A percentile compares a stretch with the other conserved stretches of the same genome.
Conservation (phyloP, 2,113 vertebrate genomes). For the Procavia capensis region DNA sequence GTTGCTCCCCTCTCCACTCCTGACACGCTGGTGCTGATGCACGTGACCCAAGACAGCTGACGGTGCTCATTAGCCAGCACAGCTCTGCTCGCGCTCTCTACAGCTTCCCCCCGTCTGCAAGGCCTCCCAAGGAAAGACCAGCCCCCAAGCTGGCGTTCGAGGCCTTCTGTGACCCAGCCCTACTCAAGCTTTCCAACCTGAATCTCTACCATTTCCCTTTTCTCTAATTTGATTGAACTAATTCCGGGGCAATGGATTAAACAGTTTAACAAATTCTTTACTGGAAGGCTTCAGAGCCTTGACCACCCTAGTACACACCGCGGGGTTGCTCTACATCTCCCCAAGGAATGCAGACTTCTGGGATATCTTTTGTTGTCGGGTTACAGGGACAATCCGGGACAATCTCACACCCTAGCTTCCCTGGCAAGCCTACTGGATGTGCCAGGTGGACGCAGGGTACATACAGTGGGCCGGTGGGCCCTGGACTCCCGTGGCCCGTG, state of each 20-base stretch:
- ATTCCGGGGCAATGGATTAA: not conserved
- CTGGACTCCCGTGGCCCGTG: not conserved
- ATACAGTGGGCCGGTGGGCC: not conserved
- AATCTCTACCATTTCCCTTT: not conserved
- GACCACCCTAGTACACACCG: not conserved
- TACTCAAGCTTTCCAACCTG: not conserved
- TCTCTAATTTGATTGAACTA: not conserved
- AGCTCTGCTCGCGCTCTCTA: not conserved
- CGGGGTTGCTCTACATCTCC: not conserved
- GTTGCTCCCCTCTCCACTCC: no score
- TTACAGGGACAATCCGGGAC: not conserved
- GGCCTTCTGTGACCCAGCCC: not conserved
- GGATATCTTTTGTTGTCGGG: not conserved
- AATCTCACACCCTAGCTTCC: not conserved
- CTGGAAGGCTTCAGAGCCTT: not conserved
- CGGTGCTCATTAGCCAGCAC: no score
- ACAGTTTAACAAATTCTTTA: not conserved
- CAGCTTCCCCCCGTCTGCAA: not conserved
- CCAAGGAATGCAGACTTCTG: not conserved
- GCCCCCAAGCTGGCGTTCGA: not conserved
- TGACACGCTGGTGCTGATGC: fast-evolving
- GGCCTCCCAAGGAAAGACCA: not conserved
- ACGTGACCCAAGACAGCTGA: not conserved
- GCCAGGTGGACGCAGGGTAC: not conserved
- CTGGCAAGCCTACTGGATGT: not conserved